Evolutionary conservation across 2,797 vertebrate genomes (phyloP), one percentile per base, ranked within the genome.

Genomic region (Paguma larvata): DNA sequence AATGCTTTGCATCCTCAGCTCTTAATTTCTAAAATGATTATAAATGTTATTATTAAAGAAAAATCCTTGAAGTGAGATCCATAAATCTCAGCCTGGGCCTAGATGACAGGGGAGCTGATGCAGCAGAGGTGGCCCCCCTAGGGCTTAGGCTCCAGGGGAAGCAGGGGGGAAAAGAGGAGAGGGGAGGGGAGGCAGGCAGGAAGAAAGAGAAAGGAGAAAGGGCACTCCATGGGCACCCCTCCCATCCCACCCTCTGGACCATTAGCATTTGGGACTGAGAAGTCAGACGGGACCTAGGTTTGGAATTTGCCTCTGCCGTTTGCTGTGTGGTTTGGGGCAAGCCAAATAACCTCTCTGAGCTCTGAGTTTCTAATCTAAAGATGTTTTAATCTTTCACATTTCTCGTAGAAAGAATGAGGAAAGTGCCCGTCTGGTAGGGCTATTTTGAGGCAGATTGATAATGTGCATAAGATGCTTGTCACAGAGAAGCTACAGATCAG

Each of bases 1-100:
- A 98, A 97, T 94, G 95, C 89, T 97, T 98, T 98, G 98, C 95
- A 97, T 98, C 97, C 96, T 95, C 97, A 97, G 95, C 95, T 96
- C 97, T 97, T 98, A 97, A 97, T 98, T 98, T 98, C 93, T 97
- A 97, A 98, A 98, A 98, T 97, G 98, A 98, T 98, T 97, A 97
- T 97, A 97, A 98, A 97, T 97, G 97, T 98, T 98, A 98, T 97
- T 98, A 98, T 97, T 98, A 97, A 96, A 95, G 97, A 94, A 98
- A 96, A 98, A 96, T 95, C 94, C 95, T 97, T 97, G 93, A 97
- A 96, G 97, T 94, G 97, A 94, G 95, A 96, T 88, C 78, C 94
- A 97, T 97, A 97, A 97, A 97, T 98, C 93, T 96, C 93, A 18
- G 65, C 89, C 62, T 8, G 34, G 75, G 95, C 89, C 86, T 85